Evolutionary conservation across 2,888 invertebrate species (phyloP), one percentile per base, ranked within the genome.

Genomic region (Tiliacea aurago): DNA sequence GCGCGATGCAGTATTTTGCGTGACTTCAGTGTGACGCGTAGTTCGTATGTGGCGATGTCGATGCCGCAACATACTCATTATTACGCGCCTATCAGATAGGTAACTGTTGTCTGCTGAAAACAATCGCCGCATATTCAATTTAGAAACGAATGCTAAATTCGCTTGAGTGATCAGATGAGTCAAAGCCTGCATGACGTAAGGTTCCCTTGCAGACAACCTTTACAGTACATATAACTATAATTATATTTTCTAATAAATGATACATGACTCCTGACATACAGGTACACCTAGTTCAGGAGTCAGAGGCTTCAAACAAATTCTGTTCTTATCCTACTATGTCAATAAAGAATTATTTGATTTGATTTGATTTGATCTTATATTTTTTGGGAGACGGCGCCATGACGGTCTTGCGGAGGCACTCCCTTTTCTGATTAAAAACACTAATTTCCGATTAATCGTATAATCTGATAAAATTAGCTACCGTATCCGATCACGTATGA

Each of bases 391-490:
- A 33, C 18, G 13, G 18, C 9, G n/a, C 18, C 37, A 5, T 33
- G 11, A 41, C 2, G 13, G 7, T 20, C 45, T 45, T 63, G 33
- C 10, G 9, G 41, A 13, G 20, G 2, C 37, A 43, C 20, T 61
- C 23, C 13, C 7, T 45, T 37, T 20, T 49, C 0, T 20, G 10
- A n/a, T 62, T 15, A n/a, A 55, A 45, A 58, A 47, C 78, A 68
- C 23, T 18, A 4, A 37, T 45, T 59, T 41, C n/a, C 13, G 4
- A 70, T 59, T 18, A 41, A 58, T 43, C 56, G 23, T 9, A 33
- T 74, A 69, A 58, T 47, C 51, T 69, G 45, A 51, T 74, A 59
- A 56, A 23, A 23, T 41, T 10, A 43, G 9, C 18, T 41, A 23
- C 7, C 11, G 20, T 5, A 6, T n/a, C 18, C 15, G 28, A 45